Evolutionary conservation across 2,888 invertebrate genomes (phyloP).

Genomic region (Platycheirus albimanus): DNA sequence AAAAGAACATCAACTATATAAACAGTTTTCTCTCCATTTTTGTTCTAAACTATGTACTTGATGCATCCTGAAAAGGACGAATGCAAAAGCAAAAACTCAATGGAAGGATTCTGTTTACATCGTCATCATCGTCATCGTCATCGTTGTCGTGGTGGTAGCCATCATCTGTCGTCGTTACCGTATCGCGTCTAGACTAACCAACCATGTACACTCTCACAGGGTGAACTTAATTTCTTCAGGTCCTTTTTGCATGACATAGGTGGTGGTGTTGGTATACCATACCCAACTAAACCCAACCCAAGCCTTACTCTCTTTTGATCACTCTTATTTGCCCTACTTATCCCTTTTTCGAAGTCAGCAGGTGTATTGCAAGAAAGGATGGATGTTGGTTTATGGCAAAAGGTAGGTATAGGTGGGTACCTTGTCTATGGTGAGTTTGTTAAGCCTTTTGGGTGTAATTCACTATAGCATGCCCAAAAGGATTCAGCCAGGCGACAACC

Average conservation of each 20-base stretch:
- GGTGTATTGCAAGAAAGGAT: conserved; percentile 58
- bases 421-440: conserved; percentile 54
- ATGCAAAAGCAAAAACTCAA: conserved; percentile 38
- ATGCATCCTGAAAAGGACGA: conserved; percentile 44
- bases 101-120: conserved; percentile 45
- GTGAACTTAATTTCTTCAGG: conserved; percentile 60
- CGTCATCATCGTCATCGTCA: conserved; percentile 7
- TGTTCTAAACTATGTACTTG: conserved; percentile 37
- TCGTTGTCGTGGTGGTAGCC: too few relatives aligned
- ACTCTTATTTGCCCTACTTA: conserved; percentile 9
- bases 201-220: conserved; percentile 35
- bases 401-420: not conserved
- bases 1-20: conserved; percentile 61
- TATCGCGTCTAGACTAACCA: conserved; percentile 64
- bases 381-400: conserved; percentile 55
- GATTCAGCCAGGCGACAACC: conserved; percentile 61
- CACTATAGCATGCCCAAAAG: conserved; percentile 36
- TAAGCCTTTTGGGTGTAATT: conserved; percentile 63
- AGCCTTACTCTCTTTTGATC: not conserved
- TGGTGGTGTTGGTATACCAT: not conserved
- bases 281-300: too few relatives aligned
- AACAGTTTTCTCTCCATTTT: conserved; percentile 41
- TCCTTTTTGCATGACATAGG: conserved; percentile 27
- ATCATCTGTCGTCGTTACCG: conserved; percentile 29
- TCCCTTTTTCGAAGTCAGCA: conserved; percentile 37